A percentile compares a stretch with the other conserved stretches of the same genome.
phyloP scores from a whole-genome alignment of 1,140 invertebrate genomes.

The Magallana ariakensis region DNA sequence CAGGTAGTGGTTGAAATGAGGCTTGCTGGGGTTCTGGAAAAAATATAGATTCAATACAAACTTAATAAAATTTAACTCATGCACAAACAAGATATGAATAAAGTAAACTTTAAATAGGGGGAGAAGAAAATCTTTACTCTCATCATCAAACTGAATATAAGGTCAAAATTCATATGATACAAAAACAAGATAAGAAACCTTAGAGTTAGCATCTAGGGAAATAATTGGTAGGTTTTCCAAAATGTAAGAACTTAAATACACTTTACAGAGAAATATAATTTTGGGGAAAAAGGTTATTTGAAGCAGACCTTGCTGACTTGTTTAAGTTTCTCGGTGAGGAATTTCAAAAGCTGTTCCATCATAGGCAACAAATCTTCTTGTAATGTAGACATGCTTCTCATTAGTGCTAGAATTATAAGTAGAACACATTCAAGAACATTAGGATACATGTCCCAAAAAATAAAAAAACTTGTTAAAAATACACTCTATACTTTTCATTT shows the following conservation, averaged over 20 bases:
- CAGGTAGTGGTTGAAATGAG: conserved; percentile 98
- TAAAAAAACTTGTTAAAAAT: too few relatives aligned
- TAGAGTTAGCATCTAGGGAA: too few relatives aligned
- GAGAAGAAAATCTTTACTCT: too few relatives aligned
- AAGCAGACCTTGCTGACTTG: conserved; percentile 86
- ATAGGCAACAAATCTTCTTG: conserved; percentile 91
- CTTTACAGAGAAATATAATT: not conserved
- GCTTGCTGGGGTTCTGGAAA: conserved; percentile 92
- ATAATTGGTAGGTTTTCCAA: too few relatives aligned
- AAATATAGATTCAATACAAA: not conserved
- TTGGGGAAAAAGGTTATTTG: not conserved
- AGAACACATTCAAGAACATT: not conserved
- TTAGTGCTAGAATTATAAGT: conserved; percentile 86
- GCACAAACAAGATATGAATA: too few relatives aligned
- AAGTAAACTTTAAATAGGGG: too few relatives aligned
- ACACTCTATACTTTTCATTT: too few relatives aligned
- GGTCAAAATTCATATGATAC: too few relatives aligned
- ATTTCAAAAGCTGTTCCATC: conserved; percentile 88
- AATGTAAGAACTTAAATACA: not conserved
- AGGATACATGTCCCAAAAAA: not conserved
- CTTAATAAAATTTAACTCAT: not conserved
- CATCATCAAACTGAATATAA: too few relatives aligned
- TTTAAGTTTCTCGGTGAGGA: conserved; percentile 90
- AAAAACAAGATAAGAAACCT: too few relatives aligned
- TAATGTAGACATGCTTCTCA: conserved; percentile 91